A percentile compares a stretch with the other conserved stretches of the same genome.
Evolutionary conservation across 2,797 vertebrate genomes (phyloP).

Genomic region (Pyrocephalus nanus): DNA sequence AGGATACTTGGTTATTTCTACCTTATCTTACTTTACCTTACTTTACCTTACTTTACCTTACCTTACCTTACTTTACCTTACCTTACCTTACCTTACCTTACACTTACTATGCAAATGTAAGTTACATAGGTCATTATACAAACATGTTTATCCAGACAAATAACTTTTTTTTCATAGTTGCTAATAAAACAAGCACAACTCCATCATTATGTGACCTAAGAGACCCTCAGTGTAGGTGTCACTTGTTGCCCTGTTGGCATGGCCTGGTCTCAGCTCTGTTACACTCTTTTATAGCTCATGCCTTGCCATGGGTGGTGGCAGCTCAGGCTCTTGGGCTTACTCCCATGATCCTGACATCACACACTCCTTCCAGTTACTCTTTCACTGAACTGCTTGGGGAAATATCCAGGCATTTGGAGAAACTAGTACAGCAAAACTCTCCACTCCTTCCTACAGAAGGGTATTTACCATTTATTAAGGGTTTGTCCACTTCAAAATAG

Average conservation of each 20-base stretch:
- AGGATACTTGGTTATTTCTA: neutral
- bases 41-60: no score
- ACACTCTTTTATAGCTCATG: neutral
- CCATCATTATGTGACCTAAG: neutral
- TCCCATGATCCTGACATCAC: accelerated
- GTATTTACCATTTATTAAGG: neutral
- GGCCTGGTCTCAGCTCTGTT: neutral
- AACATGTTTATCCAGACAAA: neutral
- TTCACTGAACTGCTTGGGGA: neutral
- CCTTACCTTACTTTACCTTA: no score
- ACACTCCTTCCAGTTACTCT: accelerated
- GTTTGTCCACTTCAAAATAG: neutral
- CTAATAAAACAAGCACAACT: neutral
- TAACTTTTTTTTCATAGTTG: neutral
- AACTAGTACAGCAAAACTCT: neutral
- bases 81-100: no score
- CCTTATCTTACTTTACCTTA: no score
- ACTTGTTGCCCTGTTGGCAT: neutral
- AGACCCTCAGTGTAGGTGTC: neutral
- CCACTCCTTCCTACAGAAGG: neutral
- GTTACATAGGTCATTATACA: neutral
- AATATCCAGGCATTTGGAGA: neutral
- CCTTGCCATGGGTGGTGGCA: neutral
- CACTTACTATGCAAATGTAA: neutral
- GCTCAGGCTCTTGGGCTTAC: neutral